These are phyloP conservation scores for Lasiommata megera DNA, from an alignment of 2,888 invertebrate genomes.

Conservation along the genomic window DNA sequence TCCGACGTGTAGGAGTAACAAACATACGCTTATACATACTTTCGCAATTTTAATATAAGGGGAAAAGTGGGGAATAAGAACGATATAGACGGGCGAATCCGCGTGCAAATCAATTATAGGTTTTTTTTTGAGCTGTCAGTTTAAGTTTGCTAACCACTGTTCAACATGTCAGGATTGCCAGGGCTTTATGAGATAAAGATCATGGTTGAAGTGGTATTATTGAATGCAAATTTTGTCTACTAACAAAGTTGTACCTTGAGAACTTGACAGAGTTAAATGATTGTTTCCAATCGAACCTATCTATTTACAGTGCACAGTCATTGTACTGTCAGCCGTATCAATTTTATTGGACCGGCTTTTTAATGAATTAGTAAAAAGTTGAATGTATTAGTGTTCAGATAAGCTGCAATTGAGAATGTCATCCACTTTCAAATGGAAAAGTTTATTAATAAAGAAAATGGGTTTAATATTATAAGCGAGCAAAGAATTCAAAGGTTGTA, in stretches of 20 bases:
- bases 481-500: too few species aligned
- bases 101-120: too few species aligned
- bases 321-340: conserved; percentile 56
- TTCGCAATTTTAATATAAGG: too few species aligned
- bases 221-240: conserved; percentile 61
- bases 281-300: conserved; percentile 41
- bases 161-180: conserved; percentile 62
- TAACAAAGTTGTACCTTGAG: conserved; percentile 12
- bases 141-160: conserved; percentile 74
- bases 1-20: too few species aligned
- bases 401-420: neutral
- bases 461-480: too few species aligned
- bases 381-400: neutral
- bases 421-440: neutral
- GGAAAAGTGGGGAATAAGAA: too few species aligned
- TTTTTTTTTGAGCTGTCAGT: conserved; percentile 44
- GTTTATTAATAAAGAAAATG: too few species aligned
- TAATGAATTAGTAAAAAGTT: neutral
- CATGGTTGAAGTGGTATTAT: conserved; percentile 56
- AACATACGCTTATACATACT: too few species aligned
- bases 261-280: conserved; percentile 11
- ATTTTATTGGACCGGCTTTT: neutral
- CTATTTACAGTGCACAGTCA: conserved; percentile 52
- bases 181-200: conserved; percentile 65
- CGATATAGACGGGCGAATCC: too few species aligned